These are phyloP conservation scores for Hyalella azteca DNA, from an alignment of 2,888 invertebrate genomes.

Conservation along the genomic window DNA sequence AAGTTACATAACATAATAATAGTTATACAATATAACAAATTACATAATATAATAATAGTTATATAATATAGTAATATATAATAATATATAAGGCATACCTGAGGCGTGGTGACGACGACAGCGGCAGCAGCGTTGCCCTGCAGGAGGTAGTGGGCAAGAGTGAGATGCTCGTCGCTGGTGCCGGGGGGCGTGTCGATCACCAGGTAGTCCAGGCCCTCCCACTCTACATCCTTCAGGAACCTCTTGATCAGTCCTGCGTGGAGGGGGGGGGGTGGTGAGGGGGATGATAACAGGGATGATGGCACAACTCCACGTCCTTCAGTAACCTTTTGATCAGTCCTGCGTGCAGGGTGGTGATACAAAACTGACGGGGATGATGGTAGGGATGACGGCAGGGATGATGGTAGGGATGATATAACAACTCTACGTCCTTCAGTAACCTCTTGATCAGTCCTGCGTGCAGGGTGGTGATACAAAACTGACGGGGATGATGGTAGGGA, in stretches of 20 bases:
- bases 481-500: too few relatives aligned
- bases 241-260: conserved; percentile 87
- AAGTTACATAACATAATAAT: too few relatives aligned
- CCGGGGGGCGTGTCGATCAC: conserved; percentile 95
- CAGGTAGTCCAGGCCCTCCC: conserved; percentile 88
- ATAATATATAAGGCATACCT: too few relatives aligned
- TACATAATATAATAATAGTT: too few relatives aligned
- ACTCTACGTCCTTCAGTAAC: conserved; percentile 93
- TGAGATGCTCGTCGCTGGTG: conserved; percentile 91
- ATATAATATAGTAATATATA: too few relatives aligned
- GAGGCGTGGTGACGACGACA: conserved; percentile 92
- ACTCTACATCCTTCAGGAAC: conserved; percentile 93
- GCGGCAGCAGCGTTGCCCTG: conserved; percentile 73
- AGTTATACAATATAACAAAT: too few relatives aligned
- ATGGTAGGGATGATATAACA: too few relatives aligned
- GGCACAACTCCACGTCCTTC: conserved; percentile 96
- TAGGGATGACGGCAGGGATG: too few relatives aligned
- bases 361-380: too few relatives aligned
- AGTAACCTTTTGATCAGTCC: conserved; percentile 95
- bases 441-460: conserved; percentile 87
- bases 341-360: conserved; percentile 61
- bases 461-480: neutral
- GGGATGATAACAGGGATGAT: too few relatives aligned
- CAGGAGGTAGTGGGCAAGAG: conserved; percentile 69
- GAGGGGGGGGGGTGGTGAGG: neutral